Evolutionary conservation across 2,113 vertebrate genomes (phyloP).

Genomic region (Emydura subglobosa): DNA sequence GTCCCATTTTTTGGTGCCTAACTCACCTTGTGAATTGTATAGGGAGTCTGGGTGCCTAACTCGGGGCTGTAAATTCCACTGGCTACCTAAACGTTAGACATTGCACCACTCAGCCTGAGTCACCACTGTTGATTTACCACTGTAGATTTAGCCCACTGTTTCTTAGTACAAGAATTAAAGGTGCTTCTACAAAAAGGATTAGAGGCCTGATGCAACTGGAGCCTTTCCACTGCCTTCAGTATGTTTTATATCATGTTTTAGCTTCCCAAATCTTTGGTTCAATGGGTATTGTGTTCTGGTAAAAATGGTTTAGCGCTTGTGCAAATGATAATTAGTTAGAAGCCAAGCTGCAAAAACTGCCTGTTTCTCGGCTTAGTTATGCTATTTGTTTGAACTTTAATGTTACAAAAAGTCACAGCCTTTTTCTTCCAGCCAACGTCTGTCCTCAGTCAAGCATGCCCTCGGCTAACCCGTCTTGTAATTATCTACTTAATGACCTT

Average conservation of each 20-base stretch:
- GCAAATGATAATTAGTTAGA: not conserved
- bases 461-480: conserved; percentile 12
- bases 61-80: too few relatives aligned
- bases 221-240: not conserved
- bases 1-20: not conserved
- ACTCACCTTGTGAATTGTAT: not conserved
- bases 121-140: not conserved
- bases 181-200: not conserved
- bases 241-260: not conserved
- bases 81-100: not conserved
- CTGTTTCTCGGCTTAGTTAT: not conserved
- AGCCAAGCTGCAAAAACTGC: not conserved
- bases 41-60: not conserved
- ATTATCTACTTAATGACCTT: conserved; percentile 56
- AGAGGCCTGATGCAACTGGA: not conserved
- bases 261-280: not conserved
- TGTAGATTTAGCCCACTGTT: not conserved
- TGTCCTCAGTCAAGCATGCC: conserved; percentile 12
- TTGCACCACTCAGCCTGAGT: not conserved
- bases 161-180: not conserved
- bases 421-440: not conserved
- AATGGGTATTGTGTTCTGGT: not conserved
- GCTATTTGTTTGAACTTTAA: not conserved
- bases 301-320: not conserved
- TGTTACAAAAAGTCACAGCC: not conserved